Conservation (phyloP, 2,888 invertebrate genomes). For the Nipponacmea schrenckii region DNA sequence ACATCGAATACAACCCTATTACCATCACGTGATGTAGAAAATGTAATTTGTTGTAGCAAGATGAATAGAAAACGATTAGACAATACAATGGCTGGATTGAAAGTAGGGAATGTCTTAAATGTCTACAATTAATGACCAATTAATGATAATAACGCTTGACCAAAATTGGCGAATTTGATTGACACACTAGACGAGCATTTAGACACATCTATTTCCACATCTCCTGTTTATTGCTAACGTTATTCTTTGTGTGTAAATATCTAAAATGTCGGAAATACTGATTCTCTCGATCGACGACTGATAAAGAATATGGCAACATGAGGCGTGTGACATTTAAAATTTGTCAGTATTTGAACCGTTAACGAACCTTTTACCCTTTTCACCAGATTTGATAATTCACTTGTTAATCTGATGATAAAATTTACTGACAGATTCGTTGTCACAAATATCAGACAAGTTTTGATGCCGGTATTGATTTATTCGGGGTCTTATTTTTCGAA, state of each 20-base stretch:
- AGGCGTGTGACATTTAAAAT: background rate
- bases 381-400: too few species aligned
- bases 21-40: background rate
- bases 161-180: constrained; percentile 5
- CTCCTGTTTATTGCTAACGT: constrained; percentile 1
- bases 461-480: too few species aligned
- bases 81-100: background rate
- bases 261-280: background rate
- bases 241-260: constrained; percentile 9
- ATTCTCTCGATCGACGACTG: background rate
- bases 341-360: background rate
- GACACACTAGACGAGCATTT: background rate
- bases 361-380: background rate
- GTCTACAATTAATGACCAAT: constrained; percentile 6
- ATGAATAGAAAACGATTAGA: background rate
- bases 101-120: background rate
- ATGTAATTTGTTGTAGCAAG: background rate
- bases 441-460: too few species aligned
- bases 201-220: constrained; percentile 4
- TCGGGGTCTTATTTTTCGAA: too few species aligned
- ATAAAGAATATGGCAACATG: background rate
- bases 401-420: too few species aligned
- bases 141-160: constrained; percentile 2
- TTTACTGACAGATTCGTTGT: too few species aligned
- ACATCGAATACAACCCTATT: background rate